Evolutionary conservation across 2,797 vertebrate genomes (phyloP).

Genomic region (Phalloptychus januarius): DNA sequence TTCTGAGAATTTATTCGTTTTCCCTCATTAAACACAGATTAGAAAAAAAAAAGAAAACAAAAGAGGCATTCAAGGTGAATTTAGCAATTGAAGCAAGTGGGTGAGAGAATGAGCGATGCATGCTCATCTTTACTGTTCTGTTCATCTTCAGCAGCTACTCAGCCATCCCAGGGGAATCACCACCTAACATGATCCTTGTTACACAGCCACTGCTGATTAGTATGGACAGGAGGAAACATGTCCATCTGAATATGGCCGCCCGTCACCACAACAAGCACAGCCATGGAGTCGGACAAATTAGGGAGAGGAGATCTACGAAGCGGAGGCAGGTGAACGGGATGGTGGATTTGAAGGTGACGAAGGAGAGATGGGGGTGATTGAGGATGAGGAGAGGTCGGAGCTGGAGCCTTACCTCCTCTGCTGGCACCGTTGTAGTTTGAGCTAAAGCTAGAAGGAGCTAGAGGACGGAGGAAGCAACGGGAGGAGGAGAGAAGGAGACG

Average conservation of each 20-base stretch:
- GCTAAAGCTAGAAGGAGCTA: conserved; percentile 85
- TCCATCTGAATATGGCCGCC: conserved; percentile 42
- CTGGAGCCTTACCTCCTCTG: conserved; percentile 83
- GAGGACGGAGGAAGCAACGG: conserved; percentile 46
- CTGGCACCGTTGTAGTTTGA: conserved; percentile 83
- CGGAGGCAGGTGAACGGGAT: conserved; percentile 24
- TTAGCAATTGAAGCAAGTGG: conserved; percentile 22
- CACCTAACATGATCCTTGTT: conserved; percentile 44
- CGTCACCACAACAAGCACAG: conserved; percentile 59
- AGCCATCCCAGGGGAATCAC: conserved; percentile 67
- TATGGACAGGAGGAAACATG: conserved; percentile 25
- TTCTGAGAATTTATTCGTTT: conserved; percentile 12
- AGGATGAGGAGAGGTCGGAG: conserved; percentile 20
- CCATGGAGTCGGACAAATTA: conserved; percentile 42
- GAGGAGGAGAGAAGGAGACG: conserved; percentile 30
- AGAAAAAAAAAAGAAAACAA: not conserved
- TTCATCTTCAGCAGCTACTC: conserved; percentile 39
- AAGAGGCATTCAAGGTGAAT: conserved; percentile 41
- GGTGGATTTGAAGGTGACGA: conserved; percentile 16
- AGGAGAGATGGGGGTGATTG: conserved; percentile 13
- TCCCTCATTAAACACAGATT: conserved; percentile 15
- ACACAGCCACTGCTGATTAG: conserved; percentile 57
- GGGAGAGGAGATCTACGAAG: conserved; percentile 32
- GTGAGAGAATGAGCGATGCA: conserved; percentile 25
- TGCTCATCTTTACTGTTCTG: conserved; percentile 54